Conservation (phyloP, 1,140 invertebrate species). For the Cylas formicarius region DNA sequence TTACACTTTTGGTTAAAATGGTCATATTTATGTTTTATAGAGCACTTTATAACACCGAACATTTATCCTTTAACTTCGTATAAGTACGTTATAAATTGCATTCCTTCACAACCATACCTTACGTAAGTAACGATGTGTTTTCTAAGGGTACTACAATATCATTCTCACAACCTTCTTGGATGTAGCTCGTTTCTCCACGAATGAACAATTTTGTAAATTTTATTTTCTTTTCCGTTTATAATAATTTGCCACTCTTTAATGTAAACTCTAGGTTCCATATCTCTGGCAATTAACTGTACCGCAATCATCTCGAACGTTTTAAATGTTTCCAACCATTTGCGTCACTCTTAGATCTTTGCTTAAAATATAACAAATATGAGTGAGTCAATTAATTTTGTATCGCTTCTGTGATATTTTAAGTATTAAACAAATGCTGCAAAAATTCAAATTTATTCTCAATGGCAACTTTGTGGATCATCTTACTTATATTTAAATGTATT, state of each 20-base stretch:
- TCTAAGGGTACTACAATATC: slow-evolving; percentile 4
- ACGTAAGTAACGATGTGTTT: slow-evolving; percentile 6
- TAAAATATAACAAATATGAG: slow-evolving; percentile 1
- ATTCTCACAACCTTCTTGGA: slow-evolving; percentile 12
- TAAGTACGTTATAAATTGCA: too few relatives aligned
- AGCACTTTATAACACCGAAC: too few relatives aligned
- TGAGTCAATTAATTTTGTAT: too few relatives aligned
- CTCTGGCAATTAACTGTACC: slow-evolving; percentile 18
- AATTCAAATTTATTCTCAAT: too few relatives aligned
- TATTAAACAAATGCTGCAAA: too few relatives aligned
- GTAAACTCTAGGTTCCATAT: slow-evolving; percentile 9
- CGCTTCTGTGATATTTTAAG: too few relatives aligned
- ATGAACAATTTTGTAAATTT: slow-evolving; percentile 15
- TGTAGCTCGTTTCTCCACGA: slow-evolving; percentile 15
- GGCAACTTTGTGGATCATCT: too few relatives aligned
- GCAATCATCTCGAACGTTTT: slow-evolving; percentile 18
- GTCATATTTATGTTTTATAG: too few relatives aligned
- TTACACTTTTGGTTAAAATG: too few relatives aligned
- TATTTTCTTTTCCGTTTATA: slow-evolving; percentile 23
- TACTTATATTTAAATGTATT: too few relatives aligned
- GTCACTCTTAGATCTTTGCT: slow-evolving; percentile 25
- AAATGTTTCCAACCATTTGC: slow-evolving; percentile 27
- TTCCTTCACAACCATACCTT: too few relatives aligned
- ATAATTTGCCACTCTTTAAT: slow-evolving; percentile 27
- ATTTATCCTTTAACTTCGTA: too few relatives aligned